Conservation (phyloP, 2,888 invertebrate genomes). For the Endotricha flammealis region DNA sequence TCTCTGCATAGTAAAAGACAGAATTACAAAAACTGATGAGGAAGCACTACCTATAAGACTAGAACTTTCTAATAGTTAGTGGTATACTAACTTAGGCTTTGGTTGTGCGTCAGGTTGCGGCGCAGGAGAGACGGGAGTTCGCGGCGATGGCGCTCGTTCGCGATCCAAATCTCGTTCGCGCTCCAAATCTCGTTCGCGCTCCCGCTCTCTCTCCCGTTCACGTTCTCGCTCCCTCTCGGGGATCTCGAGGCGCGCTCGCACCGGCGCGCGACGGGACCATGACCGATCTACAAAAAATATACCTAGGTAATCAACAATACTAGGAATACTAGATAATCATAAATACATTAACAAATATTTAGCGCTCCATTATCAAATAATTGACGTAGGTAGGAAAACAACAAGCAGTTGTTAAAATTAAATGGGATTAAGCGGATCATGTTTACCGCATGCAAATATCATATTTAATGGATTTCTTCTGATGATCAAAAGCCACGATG, state of each 20-base stretch:
- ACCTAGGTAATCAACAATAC: no score
- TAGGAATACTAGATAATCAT: no score
- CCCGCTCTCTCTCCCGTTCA: slow-evolving; percentile 62
- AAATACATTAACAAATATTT: no score
- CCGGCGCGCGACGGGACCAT: slow-evolving; percentile 88
- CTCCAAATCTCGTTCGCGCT: slow-evolving; percentile 68
- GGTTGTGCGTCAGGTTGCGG: slow-evolving; percentile 30
- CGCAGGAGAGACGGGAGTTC: slow-evolving; percentile 21
- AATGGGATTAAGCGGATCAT: no score
- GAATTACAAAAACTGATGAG: neutral
- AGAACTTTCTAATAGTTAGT: neutral
- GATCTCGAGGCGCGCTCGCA: slow-evolving; percentile 88
- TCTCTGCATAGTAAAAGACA: slow-evolving; percentile 72
- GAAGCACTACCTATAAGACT: neutral
- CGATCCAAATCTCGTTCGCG: slow-evolving; percentile 71
- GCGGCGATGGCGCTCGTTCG: slow-evolving; percentile 50
- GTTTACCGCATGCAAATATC: no score
- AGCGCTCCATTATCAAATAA: no score
- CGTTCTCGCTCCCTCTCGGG: slow-evolving; percentile 87
- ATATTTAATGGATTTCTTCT: no score
- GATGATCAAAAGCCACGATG: no score
- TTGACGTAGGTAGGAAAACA: no score
- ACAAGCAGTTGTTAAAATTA: no score
- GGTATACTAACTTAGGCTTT: slow-evolving; percentile 55
- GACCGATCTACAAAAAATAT: slow-evolving; percentile 87